These are phyloP conservation scores for Pteria penguin DNA, from an alignment of 2,888 invertebrate species.

Conservation along the genomic window DNA sequence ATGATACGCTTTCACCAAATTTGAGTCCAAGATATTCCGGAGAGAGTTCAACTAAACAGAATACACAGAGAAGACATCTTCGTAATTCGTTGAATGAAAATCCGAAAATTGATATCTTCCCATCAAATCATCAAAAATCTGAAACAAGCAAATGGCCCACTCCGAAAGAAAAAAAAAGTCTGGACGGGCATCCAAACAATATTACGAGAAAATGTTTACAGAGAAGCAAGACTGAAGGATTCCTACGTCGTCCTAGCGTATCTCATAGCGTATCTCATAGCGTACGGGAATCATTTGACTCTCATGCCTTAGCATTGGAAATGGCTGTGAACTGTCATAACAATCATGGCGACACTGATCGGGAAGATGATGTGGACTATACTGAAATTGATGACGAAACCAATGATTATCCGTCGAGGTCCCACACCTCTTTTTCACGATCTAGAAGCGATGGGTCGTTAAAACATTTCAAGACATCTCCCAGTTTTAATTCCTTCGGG, in stretches of 20 bases:
- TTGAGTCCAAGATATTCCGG: neutral
- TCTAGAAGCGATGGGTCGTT: neutral
- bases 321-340: neutral
- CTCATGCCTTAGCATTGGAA: neutral
- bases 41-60: neutral
- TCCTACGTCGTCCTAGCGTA: neutral
- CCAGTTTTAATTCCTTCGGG: neutral
- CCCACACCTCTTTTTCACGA: neutral
- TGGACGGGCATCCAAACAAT: neutral
- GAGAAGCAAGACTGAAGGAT: neutral
- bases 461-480: neutral
- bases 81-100: neutral
- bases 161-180: neutral
- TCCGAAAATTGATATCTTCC: neutral
- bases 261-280: neutral
- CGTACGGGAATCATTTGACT: neutral
- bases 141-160: neutral
- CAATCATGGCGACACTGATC: neutral
- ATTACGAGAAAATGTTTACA: neutral
- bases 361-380: neutral
- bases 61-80: neutral
- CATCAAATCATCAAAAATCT: neutral
- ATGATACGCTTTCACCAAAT: neutral
- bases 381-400: constrained; percentile 3
- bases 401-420: neutral